Evolutionary conservation across 2,888 invertebrate species (phyloP), one percentile per base, ranked within the genome.

Genomic region (Adelphocoris suturalis): DNA sequence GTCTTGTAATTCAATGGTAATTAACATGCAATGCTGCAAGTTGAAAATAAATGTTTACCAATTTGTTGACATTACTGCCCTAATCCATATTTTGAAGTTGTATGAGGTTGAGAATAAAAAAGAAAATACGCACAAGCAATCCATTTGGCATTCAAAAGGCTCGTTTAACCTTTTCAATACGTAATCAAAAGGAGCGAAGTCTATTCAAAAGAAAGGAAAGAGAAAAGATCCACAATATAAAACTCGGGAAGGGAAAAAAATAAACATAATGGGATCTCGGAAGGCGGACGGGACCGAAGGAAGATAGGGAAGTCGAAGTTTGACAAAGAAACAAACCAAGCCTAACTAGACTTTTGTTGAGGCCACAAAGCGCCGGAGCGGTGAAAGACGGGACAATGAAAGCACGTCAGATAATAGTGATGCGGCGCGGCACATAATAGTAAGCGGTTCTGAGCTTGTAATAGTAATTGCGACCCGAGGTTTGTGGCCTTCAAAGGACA

Each of bases 271-370:
- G 86, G 90, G 81, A 85, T 85, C 86, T 80, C 48, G 68, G 80
- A 89, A 87, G 78, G 76, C 84, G 88, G 87, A 61, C n/a, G 68
- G 23, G 68, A 82, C 89, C 90, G 90, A 89, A 90, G 57, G 76
- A 68, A 89, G 89, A 85, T 80, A 84, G 89, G 89, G 89, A 86
- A 89, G 84, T 89, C 89, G 68, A 89, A 89, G 84, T 89, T 89
- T 89, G 89, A 90, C 90, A 90, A 90, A 90, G 90, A 89, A 90
- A 90, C 90, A 90, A 90, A 90, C 90, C 90, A 90, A 90, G 89
- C 90, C 90, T 90, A 90, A 89, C 90, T 89, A 90, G 90, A 90
- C 90, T 90, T 90, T 90, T 90, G 90, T 90, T 89, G 89, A n/a
- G 61, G 68, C 57, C 82, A 90, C 90, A 90, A 90, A 89, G 89